Conservation (phyloP, 2,113 vertebrate genomes). For the Pelecanus crispus region DNA sequence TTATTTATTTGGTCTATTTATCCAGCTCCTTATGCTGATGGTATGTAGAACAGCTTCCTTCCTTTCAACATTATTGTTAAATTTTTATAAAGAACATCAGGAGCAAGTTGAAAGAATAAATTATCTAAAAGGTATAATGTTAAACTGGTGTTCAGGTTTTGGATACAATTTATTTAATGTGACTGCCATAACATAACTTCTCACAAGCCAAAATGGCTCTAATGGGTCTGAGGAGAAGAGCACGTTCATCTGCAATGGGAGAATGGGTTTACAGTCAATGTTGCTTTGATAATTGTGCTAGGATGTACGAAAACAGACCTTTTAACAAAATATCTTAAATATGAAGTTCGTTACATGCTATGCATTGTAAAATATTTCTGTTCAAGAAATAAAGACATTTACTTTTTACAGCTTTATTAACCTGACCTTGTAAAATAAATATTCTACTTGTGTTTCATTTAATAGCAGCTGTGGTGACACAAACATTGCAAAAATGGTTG, state of each 20-base stretch:
- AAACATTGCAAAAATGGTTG: not conserved
- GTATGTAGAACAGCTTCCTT: not conserved
- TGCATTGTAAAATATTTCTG: not conserved
- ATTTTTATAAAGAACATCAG: slow-evolving; percentile 15
- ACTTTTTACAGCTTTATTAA: not conserved
- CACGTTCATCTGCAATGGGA: not conserved
- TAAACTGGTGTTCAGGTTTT: not conserved
- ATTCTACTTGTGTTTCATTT: not conserved
- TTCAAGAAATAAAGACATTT: not conserved
- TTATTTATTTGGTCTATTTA: slow-evolving; percentile 21
- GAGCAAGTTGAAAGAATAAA: slow-evolving; percentile 17
- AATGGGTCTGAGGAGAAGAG: not conserved
- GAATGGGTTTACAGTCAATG: not conserved
- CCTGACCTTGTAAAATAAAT: not conserved
- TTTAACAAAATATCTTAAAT: not conserved
- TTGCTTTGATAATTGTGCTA: not conserved
- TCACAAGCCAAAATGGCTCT: not conserved
- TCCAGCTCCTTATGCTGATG: not conserved
- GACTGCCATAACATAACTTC: not conserved
- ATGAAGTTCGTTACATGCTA: not conserved
- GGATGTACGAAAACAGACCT: not conserved
- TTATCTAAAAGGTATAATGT: slow-evolving; percentile 29
- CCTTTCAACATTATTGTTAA: not conserved
- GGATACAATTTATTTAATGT: not conserved
- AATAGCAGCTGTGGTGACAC: not conserved